A percentile compares a stretch with the other conserved stretches of the same genome.
Evolutionary conservation across 2,113 vertebrate genomes (phyloP).

Genomic region (Tursiops truncatus): DNA sequence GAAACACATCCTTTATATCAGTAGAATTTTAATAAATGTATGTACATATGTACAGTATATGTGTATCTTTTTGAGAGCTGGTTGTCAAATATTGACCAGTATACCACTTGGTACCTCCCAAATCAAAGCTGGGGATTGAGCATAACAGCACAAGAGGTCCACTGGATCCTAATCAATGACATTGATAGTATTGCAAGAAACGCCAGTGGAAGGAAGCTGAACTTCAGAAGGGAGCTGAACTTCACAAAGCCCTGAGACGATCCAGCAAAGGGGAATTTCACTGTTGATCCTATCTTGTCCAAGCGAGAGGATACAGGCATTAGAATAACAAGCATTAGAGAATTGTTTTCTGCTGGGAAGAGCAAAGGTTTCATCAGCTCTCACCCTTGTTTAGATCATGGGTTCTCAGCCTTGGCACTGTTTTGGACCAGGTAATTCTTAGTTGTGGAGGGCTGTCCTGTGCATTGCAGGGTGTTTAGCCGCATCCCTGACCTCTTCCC

Average conservation of each 20-base stretch:
- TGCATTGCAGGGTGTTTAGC: background rate
- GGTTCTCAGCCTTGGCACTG: background rate
- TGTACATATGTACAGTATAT: accelerated
- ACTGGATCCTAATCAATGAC: background rate
- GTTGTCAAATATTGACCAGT: background rate
- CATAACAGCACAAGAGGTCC: background rate
- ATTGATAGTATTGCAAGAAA: background rate
- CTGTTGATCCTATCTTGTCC: background rate
- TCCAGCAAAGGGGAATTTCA: background rate
- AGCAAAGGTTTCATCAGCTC: background rate
- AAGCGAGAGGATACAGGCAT: background rate
- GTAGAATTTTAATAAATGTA: background rate
- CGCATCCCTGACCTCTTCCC: background rate
- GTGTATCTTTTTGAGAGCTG: background rate
- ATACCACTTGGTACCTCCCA: background rate
- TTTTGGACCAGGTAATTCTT: background rate
- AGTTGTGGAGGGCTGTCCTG: background rate
- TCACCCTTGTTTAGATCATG: background rate
- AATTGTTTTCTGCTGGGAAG: background rate
- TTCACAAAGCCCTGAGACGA: background rate
- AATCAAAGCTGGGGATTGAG: background rate
- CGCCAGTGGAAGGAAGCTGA: background rate
- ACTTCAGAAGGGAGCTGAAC: background rate
- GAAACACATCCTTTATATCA: background rate
- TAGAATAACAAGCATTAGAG: background rate